These are phyloP conservation scores for Halictus rubicundus DNA, from an alignment of 1,140 invertebrate genomes.

Conservation along the genomic window DNA sequence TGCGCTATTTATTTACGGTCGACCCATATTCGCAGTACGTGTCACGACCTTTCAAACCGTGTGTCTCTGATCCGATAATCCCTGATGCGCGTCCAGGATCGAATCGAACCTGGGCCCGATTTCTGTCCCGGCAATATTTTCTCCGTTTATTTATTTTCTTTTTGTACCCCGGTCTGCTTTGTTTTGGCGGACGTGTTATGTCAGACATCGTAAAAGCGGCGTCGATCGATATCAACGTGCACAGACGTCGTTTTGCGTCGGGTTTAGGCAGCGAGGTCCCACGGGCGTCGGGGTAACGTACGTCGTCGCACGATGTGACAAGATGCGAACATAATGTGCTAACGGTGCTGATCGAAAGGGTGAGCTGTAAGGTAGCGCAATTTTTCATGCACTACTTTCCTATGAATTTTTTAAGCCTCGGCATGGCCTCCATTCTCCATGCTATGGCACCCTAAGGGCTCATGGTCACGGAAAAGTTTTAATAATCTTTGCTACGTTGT, in stretches of 20 bases:
- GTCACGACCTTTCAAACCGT: constrained; percentile 7
- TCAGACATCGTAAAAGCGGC: background rate
- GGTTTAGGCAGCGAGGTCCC: background rate
- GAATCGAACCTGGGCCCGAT: no score
- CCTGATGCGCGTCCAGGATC: background rate
- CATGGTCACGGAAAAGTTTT: no score
- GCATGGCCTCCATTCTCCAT: no score
- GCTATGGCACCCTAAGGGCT: no score
- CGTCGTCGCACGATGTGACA: background rate
- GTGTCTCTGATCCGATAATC: constrained; percentile 3
- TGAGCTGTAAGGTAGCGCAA: no score
- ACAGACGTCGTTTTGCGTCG: background rate
- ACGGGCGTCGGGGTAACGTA: background rate
- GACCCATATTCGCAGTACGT: constrained; percentile 11
- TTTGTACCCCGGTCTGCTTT: no score
- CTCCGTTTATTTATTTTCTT: background rate
- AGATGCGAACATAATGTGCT: no score
- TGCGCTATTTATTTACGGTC: constrained; percentile 18
- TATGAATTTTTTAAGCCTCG: no score
- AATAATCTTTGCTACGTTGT: no score
- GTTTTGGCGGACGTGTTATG: background rate
- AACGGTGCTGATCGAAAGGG: no score
- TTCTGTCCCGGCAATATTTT: background rate
- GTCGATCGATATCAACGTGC: background rate
- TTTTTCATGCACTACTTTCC: no score